These are phyloP conservation scores for Strix occidentalis DNA, from an alignment of 2,797 vertebrate species.

Conservation along the genomic window DNA sequence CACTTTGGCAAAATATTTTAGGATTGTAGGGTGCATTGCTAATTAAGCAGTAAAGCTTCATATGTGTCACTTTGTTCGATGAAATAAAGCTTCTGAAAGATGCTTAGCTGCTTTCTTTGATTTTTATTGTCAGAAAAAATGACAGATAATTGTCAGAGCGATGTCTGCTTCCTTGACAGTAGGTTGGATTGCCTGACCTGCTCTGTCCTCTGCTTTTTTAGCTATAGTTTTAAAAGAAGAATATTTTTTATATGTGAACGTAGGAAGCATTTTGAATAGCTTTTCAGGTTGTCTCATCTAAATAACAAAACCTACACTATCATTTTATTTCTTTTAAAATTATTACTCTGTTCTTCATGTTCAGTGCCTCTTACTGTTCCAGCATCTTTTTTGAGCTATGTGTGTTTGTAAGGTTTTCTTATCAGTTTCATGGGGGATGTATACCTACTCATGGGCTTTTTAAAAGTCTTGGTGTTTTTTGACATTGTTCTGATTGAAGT, in stretches of 20 bases:
- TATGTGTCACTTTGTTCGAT: not conserved
- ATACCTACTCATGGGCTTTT: not conserved
- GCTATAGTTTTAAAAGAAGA: not conserved
- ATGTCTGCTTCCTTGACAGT: not conserved
- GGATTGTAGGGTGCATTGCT: not conserved
- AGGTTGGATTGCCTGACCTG: not conserved
- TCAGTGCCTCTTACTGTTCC: not conserved
- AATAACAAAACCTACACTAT: not conserved
- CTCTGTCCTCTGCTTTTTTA: not conserved
- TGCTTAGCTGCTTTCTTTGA: not conserved
- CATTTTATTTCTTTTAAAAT: not conserved
- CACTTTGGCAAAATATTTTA: not conserved
- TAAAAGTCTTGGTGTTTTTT: not conserved
- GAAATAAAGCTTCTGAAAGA: not conserved
- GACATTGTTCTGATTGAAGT: not conserved
- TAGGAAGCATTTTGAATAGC: not conserved
- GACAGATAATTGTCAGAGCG: not conserved
- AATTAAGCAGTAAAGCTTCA: not conserved
- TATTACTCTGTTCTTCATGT: not conserved
- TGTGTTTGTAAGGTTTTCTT: not conserved
- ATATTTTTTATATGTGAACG: not conserved
- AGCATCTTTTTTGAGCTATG: not conserved
- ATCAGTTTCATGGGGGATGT: not conserved
- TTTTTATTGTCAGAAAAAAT: not conserved
- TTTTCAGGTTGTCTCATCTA: not conserved